Evolutionary conservation across 92 coral and sea anemone genomes (phyloP), one percentile per base, ranked within the genome.

Genomic region (Porites lobata): DNA sequence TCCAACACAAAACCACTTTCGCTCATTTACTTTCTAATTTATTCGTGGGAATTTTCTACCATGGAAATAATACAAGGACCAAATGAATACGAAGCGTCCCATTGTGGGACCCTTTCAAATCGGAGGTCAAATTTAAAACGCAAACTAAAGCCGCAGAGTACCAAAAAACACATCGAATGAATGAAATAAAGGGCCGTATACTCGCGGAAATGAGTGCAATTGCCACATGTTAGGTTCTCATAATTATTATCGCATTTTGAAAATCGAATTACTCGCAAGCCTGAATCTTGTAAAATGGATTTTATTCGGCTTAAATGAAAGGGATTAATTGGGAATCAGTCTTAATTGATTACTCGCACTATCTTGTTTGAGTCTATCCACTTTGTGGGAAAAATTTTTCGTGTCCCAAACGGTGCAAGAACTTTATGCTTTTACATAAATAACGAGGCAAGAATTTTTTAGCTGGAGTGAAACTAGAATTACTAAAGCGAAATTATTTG

Each of bases 191-290:
- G 47, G 80, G 62, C 70, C 71, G 56, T 61, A 51, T 61, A 59
- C 7, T 50, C 61, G 50, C 87, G 87, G 87, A 84, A 72, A 76
- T 84, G 14, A 53, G 50, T 52, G 22, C 52, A 14, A 24, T 22
- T 59, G 29, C 50, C 87, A 84, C 87, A 73, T 84, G 87, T 84
- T 64, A 3, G 73, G 87, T 84, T 84, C 87, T 63, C 87, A 84
- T 84, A 84, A 84, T 84, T 62, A 84, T 64, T 61, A 84, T 72
- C 80, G 62, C 47, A 84, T 75, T 84, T 87, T 52, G 75, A 91
- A 93, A 96, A 94, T 96, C 92, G 91, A 93, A 95, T 93, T 91
- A 93, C 79, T 84, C 65, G 72, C 79, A 77, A 73, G 75, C 65
- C 62, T 29, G 81, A 86, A 93, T 92, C 90, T 78, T 84, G 81